Evolutionary conservation across 2,797 vertebrate species (phyloP), one percentile per base, ranked within the genome.

Genomic region (Sebastes kiyomatsui): DNA sequence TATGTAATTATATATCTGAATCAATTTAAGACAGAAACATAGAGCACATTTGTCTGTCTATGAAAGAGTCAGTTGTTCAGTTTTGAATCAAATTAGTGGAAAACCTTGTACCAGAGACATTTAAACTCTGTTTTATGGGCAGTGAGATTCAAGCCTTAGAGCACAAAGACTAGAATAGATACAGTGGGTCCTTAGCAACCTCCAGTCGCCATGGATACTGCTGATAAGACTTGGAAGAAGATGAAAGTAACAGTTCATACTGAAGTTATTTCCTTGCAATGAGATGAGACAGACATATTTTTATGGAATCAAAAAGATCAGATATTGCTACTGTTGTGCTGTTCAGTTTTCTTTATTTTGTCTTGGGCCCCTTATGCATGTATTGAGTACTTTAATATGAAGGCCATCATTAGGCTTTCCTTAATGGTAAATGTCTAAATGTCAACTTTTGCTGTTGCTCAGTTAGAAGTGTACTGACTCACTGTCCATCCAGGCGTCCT

Each of bases 201-300:
- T 84, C 52, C 33, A 3, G 90, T 95, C 76, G 64, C 93, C 90
- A 95, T 95, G 94, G 94, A 92, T 90, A 94, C 91, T 1, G 67
- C 33, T 55, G 74, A 87, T 82, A 75, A 84, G 84, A 72, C 64
- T 58, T 35, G 42, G 64, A 79, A 49, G 71, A 72, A 73, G 82
- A 92, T 82, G 54, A 90, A 70, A 77, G 65, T 66, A 59, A 73
- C 22, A 79, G 28, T 86, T 87, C 7, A 12, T 18, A 23, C 38
- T 88, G 60, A 90, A 73, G 81, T 83, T 71, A 28, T 77, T 67
- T 10, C 72, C 65, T 80, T 66, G 33, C 25, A 20, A 56, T 65
- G 27, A 61, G 33, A 68, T 66, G 35, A 73, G 55, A 64, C 66
- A 38, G 58, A 77, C 22, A 30, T 16, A 58, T 83, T 42, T 55